Percentiles rank a stretch among this genome's conserved stretches.
Conservation (phyloP, 2,797 vertebrate species). For the Bradypus variegatus region DNA sequence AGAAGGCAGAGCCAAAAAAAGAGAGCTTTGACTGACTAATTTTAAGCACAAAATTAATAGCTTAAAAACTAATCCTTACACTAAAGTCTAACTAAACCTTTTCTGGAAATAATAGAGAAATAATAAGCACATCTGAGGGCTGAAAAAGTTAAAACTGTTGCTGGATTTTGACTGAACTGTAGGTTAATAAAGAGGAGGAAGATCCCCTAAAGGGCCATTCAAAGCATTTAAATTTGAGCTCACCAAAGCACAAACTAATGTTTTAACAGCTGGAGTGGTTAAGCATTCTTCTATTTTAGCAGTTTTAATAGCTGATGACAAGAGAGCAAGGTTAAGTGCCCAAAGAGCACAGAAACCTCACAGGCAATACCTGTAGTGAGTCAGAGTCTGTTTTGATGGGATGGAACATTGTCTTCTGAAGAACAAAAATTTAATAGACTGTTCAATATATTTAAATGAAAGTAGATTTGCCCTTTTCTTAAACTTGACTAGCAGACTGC, state of each 20-base stretch:
- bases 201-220: conserved; percentile 56
- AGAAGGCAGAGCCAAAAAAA: background rate
- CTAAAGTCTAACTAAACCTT: conserved; percentile 6
- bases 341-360: conserved; percentile 22
- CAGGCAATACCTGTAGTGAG: conserved; percentile 35
- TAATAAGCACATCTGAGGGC: background rate
- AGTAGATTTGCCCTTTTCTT: conserved; percentile 51
- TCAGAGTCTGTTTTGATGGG: conserved; percentile 29
- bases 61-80: conserved; percentile 48
- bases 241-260: conserved; percentile 59
- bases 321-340: conserved; percentile 50
- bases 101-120: conserved; percentile 16
- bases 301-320: conserved; percentile 61
- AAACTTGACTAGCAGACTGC: conserved; percentile 43
- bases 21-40: background rate
- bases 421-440: conserved; percentile 47
- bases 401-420: conserved; percentile 36
- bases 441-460: conserved; percentile 36
- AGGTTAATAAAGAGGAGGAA: conserved; percentile 37
- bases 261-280: conserved; percentile 59
- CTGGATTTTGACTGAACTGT: conserved; percentile 45
- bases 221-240: conserved; percentile 57
- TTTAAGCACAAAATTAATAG: conserved; percentile 36
- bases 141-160: conserved; percentile 41
- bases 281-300: conserved; percentile 61